These are phyloP conservation scores for Lycodopsis pacificus DNA, from an alignment of 2,797 vertebrate genomes.

Conservation along the genomic window DNA sequence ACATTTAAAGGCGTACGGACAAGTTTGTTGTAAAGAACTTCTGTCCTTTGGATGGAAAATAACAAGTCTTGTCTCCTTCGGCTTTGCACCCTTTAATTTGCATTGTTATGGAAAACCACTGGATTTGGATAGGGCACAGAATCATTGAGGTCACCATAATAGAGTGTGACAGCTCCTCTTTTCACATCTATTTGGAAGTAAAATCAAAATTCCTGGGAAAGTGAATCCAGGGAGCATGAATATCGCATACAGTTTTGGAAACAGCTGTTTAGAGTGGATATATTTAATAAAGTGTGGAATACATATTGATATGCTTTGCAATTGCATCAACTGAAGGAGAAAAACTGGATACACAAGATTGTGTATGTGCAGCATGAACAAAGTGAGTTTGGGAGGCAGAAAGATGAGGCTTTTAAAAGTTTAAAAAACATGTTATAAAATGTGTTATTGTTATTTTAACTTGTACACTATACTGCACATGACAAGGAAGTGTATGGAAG, in stretches of 20 bases:
- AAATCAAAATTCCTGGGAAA: conserved; percentile 84
- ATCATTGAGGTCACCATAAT: conserved; percentile 84
- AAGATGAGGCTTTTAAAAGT: conserved; percentile 5
- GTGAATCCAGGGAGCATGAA: conserved; percentile 67
- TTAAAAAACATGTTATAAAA: conserved; percentile 1
- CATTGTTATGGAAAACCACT: conserved; percentile 84
- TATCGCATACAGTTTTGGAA: conserved; percentile 63
- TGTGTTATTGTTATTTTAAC: neutral
- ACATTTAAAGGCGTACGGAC: conserved; percentile 68
- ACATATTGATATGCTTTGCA: conserved; percentile 45
- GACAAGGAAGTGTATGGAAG: neutral
- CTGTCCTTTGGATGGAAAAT: conserved; percentile 77
- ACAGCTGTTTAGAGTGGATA: conserved; percentile 68
- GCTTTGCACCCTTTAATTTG: conserved; percentile 81
- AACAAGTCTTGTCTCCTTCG: conserved; percentile 79
- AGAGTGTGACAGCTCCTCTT: conserved; percentile 82
- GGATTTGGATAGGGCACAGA: conserved; percentile 80
- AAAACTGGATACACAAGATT: conserved; percentile 2
- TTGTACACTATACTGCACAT: conserved; percentile 1
- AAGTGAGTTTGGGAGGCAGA: conserved; percentile 2
- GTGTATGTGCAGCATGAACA: neutral
- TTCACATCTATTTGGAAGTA: conserved; percentile 82
- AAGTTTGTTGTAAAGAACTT: conserved; percentile 77
- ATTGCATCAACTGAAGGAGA: conserved; percentile 28
- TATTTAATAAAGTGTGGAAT: conserved; percentile 33